phyloP scores from a whole-genome alignment of 1,140 invertebrate genomes.

The Zaprionus lachaisei region DNA sequence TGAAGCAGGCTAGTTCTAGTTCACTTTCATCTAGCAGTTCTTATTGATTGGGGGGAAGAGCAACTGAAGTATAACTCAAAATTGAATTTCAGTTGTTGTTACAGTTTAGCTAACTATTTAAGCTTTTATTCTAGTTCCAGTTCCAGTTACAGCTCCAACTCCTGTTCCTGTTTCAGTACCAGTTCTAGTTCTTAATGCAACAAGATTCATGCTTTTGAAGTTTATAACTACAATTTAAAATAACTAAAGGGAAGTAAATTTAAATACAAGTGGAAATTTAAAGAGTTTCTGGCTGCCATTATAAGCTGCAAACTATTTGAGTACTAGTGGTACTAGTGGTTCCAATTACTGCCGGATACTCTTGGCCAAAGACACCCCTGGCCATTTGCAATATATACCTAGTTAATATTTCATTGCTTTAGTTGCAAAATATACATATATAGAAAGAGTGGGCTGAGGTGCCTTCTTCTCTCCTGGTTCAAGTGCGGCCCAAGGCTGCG shows the following conservation, averaged over 20 bases:
- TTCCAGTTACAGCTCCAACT: too few relatives aligned
- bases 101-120: neutral
- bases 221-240: neutral
- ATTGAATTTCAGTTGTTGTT: neutral
- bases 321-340: neutral
- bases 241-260: neutral
- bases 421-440: neutral
- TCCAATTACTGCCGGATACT: conserved; percentile 2
- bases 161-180: neutral
- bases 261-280: neutral
- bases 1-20: neutral
- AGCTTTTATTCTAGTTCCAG: too few relatives aligned
- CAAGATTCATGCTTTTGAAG: neutral
- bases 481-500: conserved; percentile 30
- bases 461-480: conserved; percentile 18
- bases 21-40: neutral
- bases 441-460: conserved; percentile 5
- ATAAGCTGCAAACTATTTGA: neutral
- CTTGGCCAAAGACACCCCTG: neutral
- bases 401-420: neutral
- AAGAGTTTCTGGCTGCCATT: neutral
- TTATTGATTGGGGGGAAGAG: neutral
- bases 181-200: neutral
- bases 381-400: neutral
- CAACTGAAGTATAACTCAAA: neutral